Percentiles rank a stretch among this genome's conserved stretches.
phyloP scores from a whole-genome alignment of 35 echinoderm and acorn worm genomes.

The Apostichopus japonicus region DNA sequence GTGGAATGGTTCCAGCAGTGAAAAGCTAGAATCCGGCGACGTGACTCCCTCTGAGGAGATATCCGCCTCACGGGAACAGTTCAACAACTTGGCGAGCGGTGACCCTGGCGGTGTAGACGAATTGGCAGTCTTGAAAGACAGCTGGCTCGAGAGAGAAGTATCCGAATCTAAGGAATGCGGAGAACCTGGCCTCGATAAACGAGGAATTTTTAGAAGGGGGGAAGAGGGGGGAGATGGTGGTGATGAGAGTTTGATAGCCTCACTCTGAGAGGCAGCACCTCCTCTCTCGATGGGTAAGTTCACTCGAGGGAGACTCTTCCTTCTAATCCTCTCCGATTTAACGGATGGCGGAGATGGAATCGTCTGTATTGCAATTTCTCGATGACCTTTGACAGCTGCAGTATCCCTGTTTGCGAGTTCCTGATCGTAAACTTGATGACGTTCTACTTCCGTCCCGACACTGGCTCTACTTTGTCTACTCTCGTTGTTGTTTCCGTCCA shows the following conservation, averaged over 20 bases:
- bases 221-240: background rate
- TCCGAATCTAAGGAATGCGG: conserved; percentile 19
- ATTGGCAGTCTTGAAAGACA: conserved; percentile 5
- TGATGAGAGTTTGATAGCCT: background rate
- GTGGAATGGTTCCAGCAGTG: background rate
- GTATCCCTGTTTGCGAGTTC: background rate
- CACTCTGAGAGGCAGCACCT: background rate
- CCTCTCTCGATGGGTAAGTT: background rate
- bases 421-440: background rate
- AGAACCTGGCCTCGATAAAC: background rate
- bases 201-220: conserved; percentile 20
- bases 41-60: conserved; percentile 12
- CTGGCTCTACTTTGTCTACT: background rate
- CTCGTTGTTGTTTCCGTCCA: conserved; percentile 17
- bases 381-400: background rate
- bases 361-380: conserved; percentile 31
- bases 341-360: background rate
- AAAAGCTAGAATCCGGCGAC: conserved; percentile 6
- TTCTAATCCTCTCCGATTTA: background rate
- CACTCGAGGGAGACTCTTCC: background rate
- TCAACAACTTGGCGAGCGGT: background rate
- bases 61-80: conserved; percentile 23
- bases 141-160: background rate
- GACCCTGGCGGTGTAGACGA: conserved; percentile 9
- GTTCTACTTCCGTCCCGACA: background rate